Conservation (phyloP, 23 tunicate genomes). For the Trididemnum miniatum region DNA sequence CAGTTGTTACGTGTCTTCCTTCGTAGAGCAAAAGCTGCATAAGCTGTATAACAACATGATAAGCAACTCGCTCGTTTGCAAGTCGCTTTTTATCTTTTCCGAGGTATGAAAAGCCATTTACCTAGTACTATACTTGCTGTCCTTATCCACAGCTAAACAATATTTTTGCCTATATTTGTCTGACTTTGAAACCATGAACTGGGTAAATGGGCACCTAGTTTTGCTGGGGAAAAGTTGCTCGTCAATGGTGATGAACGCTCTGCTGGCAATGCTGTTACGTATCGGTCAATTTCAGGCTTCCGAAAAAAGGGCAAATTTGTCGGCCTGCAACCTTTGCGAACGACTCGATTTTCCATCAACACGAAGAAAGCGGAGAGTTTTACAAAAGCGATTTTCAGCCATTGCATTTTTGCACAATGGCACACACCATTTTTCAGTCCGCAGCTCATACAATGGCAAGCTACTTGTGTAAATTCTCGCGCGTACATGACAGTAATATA, state of each 20-base stretch:
- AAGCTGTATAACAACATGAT: slow-evolving; percentile 5
- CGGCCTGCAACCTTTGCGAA: neutral
- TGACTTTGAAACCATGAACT: slow-evolving; percentile 28
- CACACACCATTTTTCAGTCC: neutral
- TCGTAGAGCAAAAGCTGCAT: slow-evolving; percentile 8
- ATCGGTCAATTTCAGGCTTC: neutral
- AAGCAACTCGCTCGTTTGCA: slow-evolving; percentile 23
- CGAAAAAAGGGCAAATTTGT: neutral
- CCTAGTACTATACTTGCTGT: slow-evolving; percentile 17
- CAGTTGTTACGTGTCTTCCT: slow-evolving; percentile 34
- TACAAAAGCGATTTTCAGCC: neutral
- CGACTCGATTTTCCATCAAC: neutral
- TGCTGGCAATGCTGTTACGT: neutral
- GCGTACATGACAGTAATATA: no score
- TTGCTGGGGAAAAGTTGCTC: slow-evolving; percentile 32
- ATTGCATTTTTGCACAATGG: neutral
- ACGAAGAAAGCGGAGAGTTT: neutral
- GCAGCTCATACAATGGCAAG: neutral
- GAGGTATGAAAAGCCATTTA: slow-evolving; percentile 28
- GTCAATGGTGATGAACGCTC: slow-evolving; percentile 23
- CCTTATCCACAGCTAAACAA: slow-evolving; percentile 33
- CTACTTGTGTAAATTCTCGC: neutral
- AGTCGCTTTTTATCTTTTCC: slow-evolving; percentile 20
- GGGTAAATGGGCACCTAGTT: slow-evolving; percentile 24
- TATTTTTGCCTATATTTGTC: slow-evolving; percentile 26